These are phyloP conservation scores for Styela plicata DNA, from an alignment of 23 tunicate genomes.

Conservation along the genomic window DNA sequence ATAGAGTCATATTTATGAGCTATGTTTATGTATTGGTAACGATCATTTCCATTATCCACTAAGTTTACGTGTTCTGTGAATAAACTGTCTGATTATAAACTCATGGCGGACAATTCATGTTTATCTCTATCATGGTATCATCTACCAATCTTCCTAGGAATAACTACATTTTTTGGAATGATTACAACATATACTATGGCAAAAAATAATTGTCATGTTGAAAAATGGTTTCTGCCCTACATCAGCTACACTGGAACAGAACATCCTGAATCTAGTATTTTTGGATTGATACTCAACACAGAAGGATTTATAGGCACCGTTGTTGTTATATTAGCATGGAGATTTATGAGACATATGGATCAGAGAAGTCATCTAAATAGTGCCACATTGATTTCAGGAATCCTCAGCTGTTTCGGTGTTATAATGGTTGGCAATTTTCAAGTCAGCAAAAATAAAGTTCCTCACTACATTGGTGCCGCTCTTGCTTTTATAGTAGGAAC, in stretches of 20 bases:
- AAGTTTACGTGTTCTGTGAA: too few relatives aligned
- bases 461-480: constrained; percentile 78
- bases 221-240: constrained; percentile 79
- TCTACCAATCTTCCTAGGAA: constrained; percentile 61
- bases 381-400: constrained; percentile 37
- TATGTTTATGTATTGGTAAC: too few relatives aligned
- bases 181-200: constrained; percentile 53
- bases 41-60: too few relatives aligned
- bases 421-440: constrained; percentile 75
- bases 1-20: too few relatives aligned
- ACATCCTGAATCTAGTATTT: constrained; percentile 77
- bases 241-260: constrained; percentile 90
- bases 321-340: constrained; percentile 62
- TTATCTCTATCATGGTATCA: constrained; percentile 45
- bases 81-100: too few relatives aligned
- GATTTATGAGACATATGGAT: constrained; percentile 52
- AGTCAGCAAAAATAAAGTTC: constrained; percentile 60
- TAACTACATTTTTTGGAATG: constrained; percentile 55
- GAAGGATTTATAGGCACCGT: constrained; percentile 71
- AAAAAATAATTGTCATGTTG: constrained; percentile 67
- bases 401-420: constrained; percentile 60
- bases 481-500: constrained; percentile 59
- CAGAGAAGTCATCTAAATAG: constrained; percentile 32
- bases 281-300: constrained; percentile 59
- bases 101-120: not conserved